Evolutionary conservation across 2,888 invertebrate species (phyloP).

Genomic region (Epinotia ramella): DNA sequence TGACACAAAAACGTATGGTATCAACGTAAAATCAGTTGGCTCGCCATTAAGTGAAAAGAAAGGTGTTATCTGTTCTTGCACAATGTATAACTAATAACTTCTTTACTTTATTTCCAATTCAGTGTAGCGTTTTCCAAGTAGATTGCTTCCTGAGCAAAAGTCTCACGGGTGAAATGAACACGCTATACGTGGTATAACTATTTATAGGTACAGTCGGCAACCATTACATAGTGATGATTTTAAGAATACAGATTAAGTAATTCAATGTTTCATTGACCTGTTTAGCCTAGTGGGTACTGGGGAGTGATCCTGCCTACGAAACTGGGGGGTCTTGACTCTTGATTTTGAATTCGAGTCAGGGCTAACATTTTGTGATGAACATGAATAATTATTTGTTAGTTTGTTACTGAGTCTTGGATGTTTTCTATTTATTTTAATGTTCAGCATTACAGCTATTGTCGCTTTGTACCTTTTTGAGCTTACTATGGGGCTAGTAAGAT

Average conservation of each 20-base stretch:
- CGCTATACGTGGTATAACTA: background rate
- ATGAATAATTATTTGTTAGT: no score
- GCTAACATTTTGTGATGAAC: no score
- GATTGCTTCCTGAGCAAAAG: slow-evolving; percentile 13
- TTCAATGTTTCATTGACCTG: background rate
- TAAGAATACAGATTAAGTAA: background rate
- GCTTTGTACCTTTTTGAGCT: no score
- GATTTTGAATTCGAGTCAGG: no score
- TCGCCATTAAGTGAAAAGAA: background rate
- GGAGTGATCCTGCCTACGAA: no score
- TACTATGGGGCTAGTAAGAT: no score
- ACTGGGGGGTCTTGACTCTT: no score
- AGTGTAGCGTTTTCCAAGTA: slow-evolving; percentile 8
- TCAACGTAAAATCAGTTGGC: background rate
- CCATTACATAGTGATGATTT: background rate
- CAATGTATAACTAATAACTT: background rate
- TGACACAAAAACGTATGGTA: background rate
- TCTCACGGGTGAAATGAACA: slow-evolving; percentile 19
- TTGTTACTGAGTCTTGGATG: no score
- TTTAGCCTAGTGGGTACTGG: no score
- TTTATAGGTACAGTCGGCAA: background rate
- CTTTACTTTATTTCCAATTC: slow-evolving; percentile 7
- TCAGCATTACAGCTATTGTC: no score
- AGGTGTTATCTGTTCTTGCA: slow-evolving; percentile 2
- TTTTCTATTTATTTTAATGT: no score